A percentile compares a stretch with the other conserved stretches of the same genome.
Conservation (phyloP, 2,113 vertebrate genomes). For the Phyllostomus hastatus region DNA sequence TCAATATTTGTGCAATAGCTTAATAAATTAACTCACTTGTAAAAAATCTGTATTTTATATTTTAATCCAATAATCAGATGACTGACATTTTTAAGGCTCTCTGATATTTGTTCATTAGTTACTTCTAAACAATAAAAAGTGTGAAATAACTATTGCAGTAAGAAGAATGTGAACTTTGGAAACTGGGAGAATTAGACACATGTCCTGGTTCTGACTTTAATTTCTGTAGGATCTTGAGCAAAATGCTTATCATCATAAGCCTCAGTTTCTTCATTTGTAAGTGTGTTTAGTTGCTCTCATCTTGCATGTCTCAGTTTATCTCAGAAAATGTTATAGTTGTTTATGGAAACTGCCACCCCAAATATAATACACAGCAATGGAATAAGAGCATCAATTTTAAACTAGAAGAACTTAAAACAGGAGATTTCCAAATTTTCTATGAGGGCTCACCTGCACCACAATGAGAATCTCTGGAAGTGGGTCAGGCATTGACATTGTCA, state of each 20-base stretch:
- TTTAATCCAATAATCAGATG: background rate
- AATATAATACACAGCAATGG: background rate
- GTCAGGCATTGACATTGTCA: background rate
- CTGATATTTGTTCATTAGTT: background rate
- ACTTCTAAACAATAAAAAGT: background rate
- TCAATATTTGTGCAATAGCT: background rate
- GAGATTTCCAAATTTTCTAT: background rate
- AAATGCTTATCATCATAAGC: background rate
- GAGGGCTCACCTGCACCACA: fast-evolving
- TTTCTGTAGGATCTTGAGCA: background rate
- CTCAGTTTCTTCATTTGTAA: background rate
- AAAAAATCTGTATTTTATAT: background rate
- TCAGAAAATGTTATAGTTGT: background rate
- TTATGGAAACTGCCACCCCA: background rate
- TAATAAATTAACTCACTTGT: background rate
- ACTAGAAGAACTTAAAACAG: background rate
- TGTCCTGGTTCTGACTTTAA: background rate
- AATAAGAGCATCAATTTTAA: background rate
- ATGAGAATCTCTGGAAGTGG: background rate
- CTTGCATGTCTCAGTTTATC: background rate
- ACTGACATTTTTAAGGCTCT: background rate
- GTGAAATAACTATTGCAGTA: background rate
- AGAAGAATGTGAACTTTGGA: background rate
- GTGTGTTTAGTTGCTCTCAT: background rate
- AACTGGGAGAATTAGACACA: background rate